These are phyloP conservation scores for Pseudanteris insignis DNA, from an alignment of 2,888 invertebrate genomes.

Conservation along the genomic window DNA sequence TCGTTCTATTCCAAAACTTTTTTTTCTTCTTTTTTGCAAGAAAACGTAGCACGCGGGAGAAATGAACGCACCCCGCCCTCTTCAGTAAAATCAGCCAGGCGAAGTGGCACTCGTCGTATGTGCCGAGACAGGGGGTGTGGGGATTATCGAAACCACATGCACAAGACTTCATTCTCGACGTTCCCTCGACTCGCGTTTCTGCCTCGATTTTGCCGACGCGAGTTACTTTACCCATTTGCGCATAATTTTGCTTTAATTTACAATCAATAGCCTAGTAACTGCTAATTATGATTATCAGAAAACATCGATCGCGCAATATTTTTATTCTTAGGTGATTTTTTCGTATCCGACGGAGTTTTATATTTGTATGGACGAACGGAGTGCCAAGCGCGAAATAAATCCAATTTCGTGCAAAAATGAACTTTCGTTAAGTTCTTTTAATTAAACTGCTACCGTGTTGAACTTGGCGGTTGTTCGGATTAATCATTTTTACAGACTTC, in stretches of 20 bases:
- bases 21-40: conserved; percentile 18
- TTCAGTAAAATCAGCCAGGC: conserved; percentile 41
- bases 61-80: conserved; percentile 39
- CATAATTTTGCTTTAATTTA: conserved; percentile 9
- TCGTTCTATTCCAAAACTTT: conserved; percentile 32
- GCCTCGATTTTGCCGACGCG: conserved; percentile 19
- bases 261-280: conserved; percentile 8
- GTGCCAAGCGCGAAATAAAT: too few relatives aligned
- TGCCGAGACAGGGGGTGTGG: conserved; percentile 38
- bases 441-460: too few relatives aligned
- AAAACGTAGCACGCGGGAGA: conserved; percentile 31
- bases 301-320: too few relatives aligned
- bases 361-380: too few relatives aligned
- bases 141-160: conserved; percentile 43
- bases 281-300: too few relatives aligned
- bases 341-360: too few relatives aligned
- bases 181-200: conserved; percentile 22
- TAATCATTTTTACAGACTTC: too few relatives aligned
- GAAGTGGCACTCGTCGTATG: conserved; percentile 42
- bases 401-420: too few relatives aligned
- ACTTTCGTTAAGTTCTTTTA: too few relatives aligned
- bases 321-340: too few relatives aligned
- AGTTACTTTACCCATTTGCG: conserved; percentile 10
- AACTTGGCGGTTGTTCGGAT: too few relatives aligned
- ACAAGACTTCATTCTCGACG: conserved; percentile 34